Evolutionary conservation across 2,888 invertebrate genomes (phyloP).

Genomic region (Panopea generosa): DNA sequence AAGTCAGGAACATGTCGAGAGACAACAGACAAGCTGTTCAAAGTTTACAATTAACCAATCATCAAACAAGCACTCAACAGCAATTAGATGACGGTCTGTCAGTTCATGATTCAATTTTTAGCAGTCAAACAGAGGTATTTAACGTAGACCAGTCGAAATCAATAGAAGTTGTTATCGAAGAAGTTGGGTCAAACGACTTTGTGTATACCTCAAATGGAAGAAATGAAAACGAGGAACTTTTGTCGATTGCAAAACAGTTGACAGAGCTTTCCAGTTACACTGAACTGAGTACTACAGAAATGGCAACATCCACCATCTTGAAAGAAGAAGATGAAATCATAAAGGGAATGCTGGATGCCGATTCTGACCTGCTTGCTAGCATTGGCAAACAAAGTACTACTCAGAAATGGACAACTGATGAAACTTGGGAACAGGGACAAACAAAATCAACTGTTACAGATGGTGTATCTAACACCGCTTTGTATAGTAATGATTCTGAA

Average conservation of each 20-base stretch:
- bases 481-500: no score
- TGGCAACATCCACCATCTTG: background rate
- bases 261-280: conserved; percentile 55
- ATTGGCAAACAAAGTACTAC: conserved; percentile 16
- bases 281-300: conserved; percentile 6
- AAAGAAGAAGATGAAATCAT: conserved; percentile 59
- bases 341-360: conserved; percentile 57
- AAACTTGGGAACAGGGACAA: background rate
- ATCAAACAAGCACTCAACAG: background rate
- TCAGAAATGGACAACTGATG: background rate
- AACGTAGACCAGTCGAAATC: background rate
- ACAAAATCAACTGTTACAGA: background rate
- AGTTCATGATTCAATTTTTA: background rate
- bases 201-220: conserved; percentile 19
- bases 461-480: background rate
- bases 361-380: conserved; percentile 49
- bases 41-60: background rate
- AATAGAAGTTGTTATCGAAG: conserved; percentile 11
- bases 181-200: conserved; percentile 20
- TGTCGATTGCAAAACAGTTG: conserved; percentile 57
- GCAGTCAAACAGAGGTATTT: background rate
- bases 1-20: conserved; percentile 5
- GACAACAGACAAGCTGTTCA: background rate
- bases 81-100: background rate
- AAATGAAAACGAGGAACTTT: conserved; percentile 50